Conservation (phyloP, 2,888 invertebrate species). For the Rosalia funebris region DNA sequence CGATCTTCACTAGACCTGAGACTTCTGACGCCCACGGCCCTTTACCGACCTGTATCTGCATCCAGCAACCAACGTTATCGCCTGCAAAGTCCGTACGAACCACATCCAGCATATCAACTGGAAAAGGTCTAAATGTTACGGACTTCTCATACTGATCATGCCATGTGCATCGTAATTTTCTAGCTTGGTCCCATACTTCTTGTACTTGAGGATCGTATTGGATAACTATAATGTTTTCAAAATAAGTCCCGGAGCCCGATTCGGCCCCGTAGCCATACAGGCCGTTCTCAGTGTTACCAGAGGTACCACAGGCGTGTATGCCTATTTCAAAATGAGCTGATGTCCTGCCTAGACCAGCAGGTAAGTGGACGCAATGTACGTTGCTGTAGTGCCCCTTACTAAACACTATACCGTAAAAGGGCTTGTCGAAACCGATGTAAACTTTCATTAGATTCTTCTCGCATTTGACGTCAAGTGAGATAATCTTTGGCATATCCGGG, state of each 20-base stretch:
- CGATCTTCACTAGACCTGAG: constrained; percentile 92
- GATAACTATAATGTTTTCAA: constrained; percentile 92
- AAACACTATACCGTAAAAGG: constrained; percentile 95
- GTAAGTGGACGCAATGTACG: constrained; percentile 89
- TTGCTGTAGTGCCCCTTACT: constrained; percentile 95
- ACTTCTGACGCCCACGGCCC: constrained; percentile 95
- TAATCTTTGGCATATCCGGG: constrained; percentile 92
- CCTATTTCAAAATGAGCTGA: constrained; percentile 92
- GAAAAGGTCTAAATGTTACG: constrained; percentile 93
- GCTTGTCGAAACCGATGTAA: constrained; percentile 92
- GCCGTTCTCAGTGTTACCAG: constrained; percentile 92
- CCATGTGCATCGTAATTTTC: constrained; percentile 93
- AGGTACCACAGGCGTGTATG: constrained; percentile 91
- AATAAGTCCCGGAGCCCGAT: constrained; percentile 90
- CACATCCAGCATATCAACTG: constrained; percentile 94
- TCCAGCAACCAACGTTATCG: constrained; percentile 96
- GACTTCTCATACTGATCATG: constrained; percentile 96
- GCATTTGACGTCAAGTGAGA: constrained; percentile 92
- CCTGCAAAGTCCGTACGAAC: constrained; percentile 95
- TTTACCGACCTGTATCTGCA: constrained; percentile 96
- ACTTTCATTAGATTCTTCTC: constrained; percentile 95
- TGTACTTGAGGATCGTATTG: constrained; percentile 92
- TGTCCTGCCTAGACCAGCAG: constrained; percentile 83
- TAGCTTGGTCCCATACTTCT: constrained; percentile 95
- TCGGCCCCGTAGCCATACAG: constrained; percentile 87